A percentile compares a stretch with the other conserved stretches of the same genome.
Evolutionary conservation across 2,888 invertebrate species (phyloP).

Genomic region (Eledone cirrhosa): DNA sequence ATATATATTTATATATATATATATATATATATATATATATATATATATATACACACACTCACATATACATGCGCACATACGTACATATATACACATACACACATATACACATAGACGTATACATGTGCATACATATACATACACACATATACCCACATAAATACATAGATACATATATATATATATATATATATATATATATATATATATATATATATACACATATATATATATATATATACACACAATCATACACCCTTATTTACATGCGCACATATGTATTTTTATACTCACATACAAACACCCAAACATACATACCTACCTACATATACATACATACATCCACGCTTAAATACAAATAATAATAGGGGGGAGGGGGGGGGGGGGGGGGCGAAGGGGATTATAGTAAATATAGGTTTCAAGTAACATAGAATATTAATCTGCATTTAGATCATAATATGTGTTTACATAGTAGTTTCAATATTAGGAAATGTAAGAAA

Average conservation of each 20-base stretch:
- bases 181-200: constrained; percentile 6
- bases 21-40: not conserved
- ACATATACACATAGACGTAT: not conserved
- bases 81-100: not conserved
- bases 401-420: too few relatives aligned
- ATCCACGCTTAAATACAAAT: too few relatives aligned
- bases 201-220: not conserved
- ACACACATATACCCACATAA: not conserved
- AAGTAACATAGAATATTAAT: too few relatives aligned
- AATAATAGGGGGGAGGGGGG: too few relatives aligned
- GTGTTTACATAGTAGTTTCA: too few relatives aligned
- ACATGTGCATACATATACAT: not conserved
- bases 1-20: not conserved
- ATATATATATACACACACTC: not conserved
- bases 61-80: not conserved
- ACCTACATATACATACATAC: too few relatives aligned
- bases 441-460: too few relatives aligned
- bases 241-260: not conserved
- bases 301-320: too few relatives aligned
- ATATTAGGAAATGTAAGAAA: too few relatives aligned
- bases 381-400: too few relatives aligned
- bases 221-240: not conserved
- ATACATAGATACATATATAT: not conserved
- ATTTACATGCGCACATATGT: too few relatives aligned
- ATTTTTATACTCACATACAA: too few relatives aligned